Base-by-base conservation (phyloP, 2,797 vertebrate genomes). In the Ciconia nigra region DNA sequence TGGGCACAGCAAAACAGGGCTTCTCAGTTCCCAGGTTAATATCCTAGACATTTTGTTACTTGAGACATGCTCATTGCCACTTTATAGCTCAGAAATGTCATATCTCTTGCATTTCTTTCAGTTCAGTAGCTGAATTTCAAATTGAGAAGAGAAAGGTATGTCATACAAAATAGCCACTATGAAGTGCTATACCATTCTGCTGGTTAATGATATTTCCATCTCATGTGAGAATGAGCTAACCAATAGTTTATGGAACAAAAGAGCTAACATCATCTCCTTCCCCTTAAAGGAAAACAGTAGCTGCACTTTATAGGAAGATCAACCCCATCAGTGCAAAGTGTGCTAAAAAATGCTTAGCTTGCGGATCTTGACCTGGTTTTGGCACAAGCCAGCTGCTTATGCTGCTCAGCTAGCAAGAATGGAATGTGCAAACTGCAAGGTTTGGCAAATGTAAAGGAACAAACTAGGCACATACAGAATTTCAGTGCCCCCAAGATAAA, bases 391-490 rank as follows among this genome's bases (percentile, higher is more conserved):
- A 71, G 17, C 44, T 87, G 57, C 57, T 94, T 35, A 59, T 1
- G 0, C 41, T 86, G 37, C 52, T 86, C 18, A 72, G 44, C 20
- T 31, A 26, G 15, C 16, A 28, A 1, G 2, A 78, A 17, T 6
- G 44, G 37, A 22, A 59, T n/a, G 11, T 42, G 49, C 42, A 62
- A 76, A 28, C n/a, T 62, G 15, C 14, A 37, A 58, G 28, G 37
- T 66, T 37, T 91, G 51, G 25, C n/a, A 26, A 66, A 44, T 4
- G 15, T 55, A 66, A 71, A 72, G 42, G 44, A 66, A 31, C 10
- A 52, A 62, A 63, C 16, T 7, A 41, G 7, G 26, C 33, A 20
- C 0, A 0, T 22, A 21, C 1, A 18, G 37, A 67, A 65, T 59
- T 90, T 31, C n/a, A 57, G 16, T 55, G 35, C 33, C 58, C 86